Conservation (phyloP, 2,888 invertebrate species). For the Labia minor region DNA sequence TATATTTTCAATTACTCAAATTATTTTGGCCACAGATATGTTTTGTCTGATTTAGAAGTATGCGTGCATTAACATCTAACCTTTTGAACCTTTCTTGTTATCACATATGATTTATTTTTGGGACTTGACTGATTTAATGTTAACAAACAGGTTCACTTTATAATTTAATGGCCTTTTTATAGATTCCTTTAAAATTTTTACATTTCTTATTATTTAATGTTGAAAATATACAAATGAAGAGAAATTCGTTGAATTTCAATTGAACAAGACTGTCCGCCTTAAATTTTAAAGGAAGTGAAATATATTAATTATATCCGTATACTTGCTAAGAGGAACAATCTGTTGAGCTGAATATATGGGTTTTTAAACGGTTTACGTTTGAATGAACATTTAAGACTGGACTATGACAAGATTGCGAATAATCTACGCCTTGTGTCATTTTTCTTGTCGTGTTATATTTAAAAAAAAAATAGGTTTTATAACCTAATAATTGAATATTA, state of each 20-base stretch:
- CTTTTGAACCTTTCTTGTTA: neutral
- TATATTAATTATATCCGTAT: neutral
- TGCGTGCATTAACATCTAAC: neutral
- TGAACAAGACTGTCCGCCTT: neutral
- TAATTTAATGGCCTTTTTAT: neutral
- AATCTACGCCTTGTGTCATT: neutral
- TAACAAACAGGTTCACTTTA: neutral
- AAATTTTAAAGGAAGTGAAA: slow-evolving; percentile 13
- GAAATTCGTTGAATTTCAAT: neutral
- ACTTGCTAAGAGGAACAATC: neutral
- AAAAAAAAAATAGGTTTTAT: neutral
- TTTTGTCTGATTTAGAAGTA: neutral
- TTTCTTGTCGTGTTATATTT: neutral
- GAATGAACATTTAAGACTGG: neutral
- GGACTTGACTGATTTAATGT: neutral
- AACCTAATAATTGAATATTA: neutral
- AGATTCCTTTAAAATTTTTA: neutral
- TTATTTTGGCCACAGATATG: neutral
- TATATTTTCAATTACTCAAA: neutral
- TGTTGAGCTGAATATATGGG: neutral
- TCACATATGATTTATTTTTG: neutral
- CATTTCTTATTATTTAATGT: neutral
- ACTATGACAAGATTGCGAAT: neutral
- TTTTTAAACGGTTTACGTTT: neutral
- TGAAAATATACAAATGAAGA: neutral